Percentiles rank a stretch among this genome's conserved stretches.
Evolutionary conservation across 53 echinoderm and acorn worm genomes (phyloP).

Genomic region (Paelopatides confundens): DNA sequence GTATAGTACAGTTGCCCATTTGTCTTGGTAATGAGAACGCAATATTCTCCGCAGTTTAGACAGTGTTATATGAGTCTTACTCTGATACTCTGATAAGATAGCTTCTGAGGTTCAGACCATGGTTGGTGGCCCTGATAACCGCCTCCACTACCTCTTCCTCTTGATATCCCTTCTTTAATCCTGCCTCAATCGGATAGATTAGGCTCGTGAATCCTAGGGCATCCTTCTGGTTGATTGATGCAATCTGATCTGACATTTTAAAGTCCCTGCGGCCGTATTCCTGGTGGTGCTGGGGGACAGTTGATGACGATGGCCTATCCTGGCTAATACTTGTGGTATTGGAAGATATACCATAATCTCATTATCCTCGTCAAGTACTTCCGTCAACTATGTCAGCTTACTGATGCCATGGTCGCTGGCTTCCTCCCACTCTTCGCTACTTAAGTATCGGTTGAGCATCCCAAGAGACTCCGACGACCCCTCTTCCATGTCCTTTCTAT

Average conservation of each 20-base stretch:
- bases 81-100: neutral
- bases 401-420: too few relatives aligned
- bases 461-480: neutral
- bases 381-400: neutral
- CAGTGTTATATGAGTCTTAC: neutral
- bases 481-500: slow-evolving; percentile 8
- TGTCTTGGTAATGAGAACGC: slow-evolving; percentile 32
- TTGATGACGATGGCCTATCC: too few relatives aligned
- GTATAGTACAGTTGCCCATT: slow-evolving; percentile 55
- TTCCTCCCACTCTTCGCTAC: slow-evolving; percentile 38
- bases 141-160: slow-evolving; percentile 6
- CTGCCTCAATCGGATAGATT: neutral
- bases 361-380: neutral
- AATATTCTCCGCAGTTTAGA: neutral
- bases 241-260: neutral
- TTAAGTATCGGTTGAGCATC: too few relatives aligned
- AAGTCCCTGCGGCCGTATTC: neutral
- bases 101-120: neutral
- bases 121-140: slow-evolving; percentile 15
- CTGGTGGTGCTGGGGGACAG: too few relatives aligned
- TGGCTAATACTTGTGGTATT: neutral
- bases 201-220: neutral
- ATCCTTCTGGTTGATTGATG: neutral
- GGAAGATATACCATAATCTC: neutral
- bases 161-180: neutral